Evolutionary conservation across 2,113 vertebrate genomes (phyloP).

Genomic region (Ctenomys sociabilis): DNA sequence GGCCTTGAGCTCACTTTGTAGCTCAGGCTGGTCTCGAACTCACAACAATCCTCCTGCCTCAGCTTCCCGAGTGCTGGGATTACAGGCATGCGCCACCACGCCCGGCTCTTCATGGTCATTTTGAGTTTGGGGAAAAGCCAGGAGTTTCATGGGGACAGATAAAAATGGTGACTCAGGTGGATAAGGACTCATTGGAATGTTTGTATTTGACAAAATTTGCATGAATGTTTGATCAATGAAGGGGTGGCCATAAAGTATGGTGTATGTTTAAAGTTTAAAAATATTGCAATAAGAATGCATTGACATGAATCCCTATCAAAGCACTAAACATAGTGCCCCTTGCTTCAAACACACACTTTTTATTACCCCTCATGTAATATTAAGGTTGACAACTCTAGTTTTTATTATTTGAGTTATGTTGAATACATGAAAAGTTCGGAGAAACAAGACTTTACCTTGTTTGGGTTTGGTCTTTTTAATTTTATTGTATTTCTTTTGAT

Average conservation of each 20-base stretch:
- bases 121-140: background rate
- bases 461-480: no score
- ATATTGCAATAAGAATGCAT: background rate
- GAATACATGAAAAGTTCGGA: constrained; percentile 33
- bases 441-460: background rate
- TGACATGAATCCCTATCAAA: background rate
- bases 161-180: background rate
- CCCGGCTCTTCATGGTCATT: background rate
- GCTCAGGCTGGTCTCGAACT: no score
- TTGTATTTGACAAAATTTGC: background rate
- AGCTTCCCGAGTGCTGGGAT: no score
- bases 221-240: background rate
- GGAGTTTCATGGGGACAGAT: background rate
- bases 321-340: background rate
- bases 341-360: background rate
- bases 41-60: no score
- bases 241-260: background rate
- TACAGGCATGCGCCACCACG: no score
- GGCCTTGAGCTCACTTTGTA: no score
- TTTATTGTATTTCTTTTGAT: no score
- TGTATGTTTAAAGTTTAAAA: background rate
- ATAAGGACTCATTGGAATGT: background rate
- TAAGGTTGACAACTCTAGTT: background rate
- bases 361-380: background rate
- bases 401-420: background rate